These are phyloP conservation scores for Capricornis sumatraensis DNA, from an alignment of 2,113 vertebrate genomes.

Conservation along the genomic window DNA sequence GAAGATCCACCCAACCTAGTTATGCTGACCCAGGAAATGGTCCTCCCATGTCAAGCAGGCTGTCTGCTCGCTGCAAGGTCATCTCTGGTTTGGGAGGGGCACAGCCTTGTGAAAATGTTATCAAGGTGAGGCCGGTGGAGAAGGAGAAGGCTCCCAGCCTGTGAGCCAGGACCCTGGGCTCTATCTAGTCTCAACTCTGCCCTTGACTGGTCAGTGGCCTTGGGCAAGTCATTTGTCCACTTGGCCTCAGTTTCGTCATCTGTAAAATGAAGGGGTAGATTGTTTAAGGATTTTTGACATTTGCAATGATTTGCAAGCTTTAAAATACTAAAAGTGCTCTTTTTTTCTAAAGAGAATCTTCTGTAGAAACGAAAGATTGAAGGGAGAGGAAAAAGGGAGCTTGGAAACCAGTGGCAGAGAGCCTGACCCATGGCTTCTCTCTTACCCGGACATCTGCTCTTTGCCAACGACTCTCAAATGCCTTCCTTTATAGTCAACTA, in stretches of 20 bases:
- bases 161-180: background rate
- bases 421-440: accelerated
- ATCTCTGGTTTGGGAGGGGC: background rate
- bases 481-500: background rate
- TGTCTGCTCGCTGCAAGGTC: background rate
- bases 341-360: background rate
- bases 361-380: background rate
- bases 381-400: background rate
- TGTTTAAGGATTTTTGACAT: background rate
- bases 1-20: background rate
- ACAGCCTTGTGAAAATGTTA: background rate
- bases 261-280: background rate
- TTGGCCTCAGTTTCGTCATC: background rate
- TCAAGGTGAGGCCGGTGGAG: background rate
- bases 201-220: no score
- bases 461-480: background rate
- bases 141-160: background rate
- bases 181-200: background rate
- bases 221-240: background rate
- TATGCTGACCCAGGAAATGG: background rate
- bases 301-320: background rate
- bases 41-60: no score
- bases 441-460: background rate
- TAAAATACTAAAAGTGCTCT: background rate
- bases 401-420: background rate